Conservation (phyloP, 2,888 invertebrate species). For the Monochamus alternatus region DNA sequence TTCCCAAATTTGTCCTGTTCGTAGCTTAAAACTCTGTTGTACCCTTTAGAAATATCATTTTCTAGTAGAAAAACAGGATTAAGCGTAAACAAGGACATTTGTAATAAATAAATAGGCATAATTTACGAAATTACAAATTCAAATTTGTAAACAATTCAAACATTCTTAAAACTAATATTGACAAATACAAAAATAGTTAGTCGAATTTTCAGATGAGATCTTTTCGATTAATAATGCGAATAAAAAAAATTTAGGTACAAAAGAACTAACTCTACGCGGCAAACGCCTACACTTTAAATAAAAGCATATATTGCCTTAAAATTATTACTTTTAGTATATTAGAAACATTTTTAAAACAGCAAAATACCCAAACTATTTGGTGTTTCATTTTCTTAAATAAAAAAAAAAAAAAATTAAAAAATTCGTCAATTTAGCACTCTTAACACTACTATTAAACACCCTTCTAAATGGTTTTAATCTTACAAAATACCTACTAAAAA, state of each 20-base stretch:
- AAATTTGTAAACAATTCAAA: slow-evolving; percentile 29
- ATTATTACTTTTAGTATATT: slow-evolving; percentile 47
- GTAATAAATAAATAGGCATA: slow-evolving; percentile 48
- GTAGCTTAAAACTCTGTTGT: slow-evolving; percentile 11
- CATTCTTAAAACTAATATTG: slow-evolving; percentile 52
- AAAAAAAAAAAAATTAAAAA: no score
- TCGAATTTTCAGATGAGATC: slow-evolving; percentile 45
- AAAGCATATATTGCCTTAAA: slow-evolving; percentile 46
- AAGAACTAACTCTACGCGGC: slow-evolving; percentile 40
- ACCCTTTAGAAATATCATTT: slow-evolving; percentile 8
- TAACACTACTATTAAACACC: slow-evolving; percentile 49
- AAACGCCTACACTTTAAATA: slow-evolving; percentile 42
- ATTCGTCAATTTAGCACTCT: slow-evolving; percentile 37
- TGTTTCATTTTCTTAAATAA: slow-evolving; percentile 36
- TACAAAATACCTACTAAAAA: slow-evolving; percentile 55
- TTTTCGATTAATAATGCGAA: slow-evolving; percentile 22
- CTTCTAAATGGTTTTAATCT: slow-evolving; percentile 49
- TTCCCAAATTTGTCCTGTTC: slow-evolving; percentile 26
- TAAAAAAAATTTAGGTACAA: slow-evolving; percentile 30
- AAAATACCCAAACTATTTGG: slow-evolving; percentile 36
- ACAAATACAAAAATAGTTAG: slow-evolving; percentile 57
- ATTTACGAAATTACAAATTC: slow-evolving; percentile 41
- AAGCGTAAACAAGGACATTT: slow-evolving; percentile 39
- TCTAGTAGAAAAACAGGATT: slow-evolving; percentile 11
- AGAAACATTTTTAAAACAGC: slow-evolving; percentile 38